phyloP scores from a whole-genome alignment of 1,140 invertebrate genomes.

The Pachyrhynchus sulphureomaculatus region DNA sequence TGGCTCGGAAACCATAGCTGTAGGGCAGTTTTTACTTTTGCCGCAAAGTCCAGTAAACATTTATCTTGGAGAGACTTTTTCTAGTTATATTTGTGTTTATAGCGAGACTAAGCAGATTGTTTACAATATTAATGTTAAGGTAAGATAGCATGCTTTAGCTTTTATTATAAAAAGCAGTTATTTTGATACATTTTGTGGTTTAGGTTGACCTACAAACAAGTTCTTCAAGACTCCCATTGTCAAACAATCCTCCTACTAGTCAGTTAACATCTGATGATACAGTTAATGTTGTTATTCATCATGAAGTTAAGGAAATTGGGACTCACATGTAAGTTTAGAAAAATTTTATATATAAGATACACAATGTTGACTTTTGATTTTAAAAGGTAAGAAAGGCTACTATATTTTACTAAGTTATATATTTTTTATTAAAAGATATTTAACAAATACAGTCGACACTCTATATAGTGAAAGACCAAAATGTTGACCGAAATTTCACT shows the following conservation, averaged over 20 bases:
- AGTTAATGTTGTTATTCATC: constrained; percentile 92
- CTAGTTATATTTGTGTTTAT: constrained; percentile 95
- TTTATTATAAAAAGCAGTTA: neutral
- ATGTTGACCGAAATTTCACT: too few relatives aligned
- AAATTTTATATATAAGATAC: constrained; percentile 1
- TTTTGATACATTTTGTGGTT: too few relatives aligned
- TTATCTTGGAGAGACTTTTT: constrained; percentile 92
- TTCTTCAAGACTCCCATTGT: constrained; percentile 78
- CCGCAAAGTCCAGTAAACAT: constrained; percentile 93
- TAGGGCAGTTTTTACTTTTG: constrained; percentile 86
- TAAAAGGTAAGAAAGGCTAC: too few relatives aligned
- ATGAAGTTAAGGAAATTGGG: constrained; percentile 98
- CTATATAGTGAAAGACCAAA: too few relatives aligned
- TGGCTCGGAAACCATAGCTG: constrained; percentile 78
- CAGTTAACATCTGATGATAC: constrained; percentile 80
- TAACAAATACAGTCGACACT: too few relatives aligned
- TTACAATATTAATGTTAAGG: constrained; percentile 80
- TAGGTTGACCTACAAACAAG: constrained; percentile 91
- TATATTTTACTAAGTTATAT: too few relatives aligned
- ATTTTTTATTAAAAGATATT: too few relatives aligned
- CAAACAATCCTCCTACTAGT: constrained; percentile 62
- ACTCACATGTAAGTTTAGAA: constrained; percentile 92
- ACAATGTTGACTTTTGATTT: constrained; percentile 13
- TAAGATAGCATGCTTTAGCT: constrained; percentile 43
- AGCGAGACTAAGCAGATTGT: constrained; percentile 87